phyloP scores from a whole-genome alignment of 2,797 vertebrate genomes.

The Semaprochilodus insignis region DNA sequence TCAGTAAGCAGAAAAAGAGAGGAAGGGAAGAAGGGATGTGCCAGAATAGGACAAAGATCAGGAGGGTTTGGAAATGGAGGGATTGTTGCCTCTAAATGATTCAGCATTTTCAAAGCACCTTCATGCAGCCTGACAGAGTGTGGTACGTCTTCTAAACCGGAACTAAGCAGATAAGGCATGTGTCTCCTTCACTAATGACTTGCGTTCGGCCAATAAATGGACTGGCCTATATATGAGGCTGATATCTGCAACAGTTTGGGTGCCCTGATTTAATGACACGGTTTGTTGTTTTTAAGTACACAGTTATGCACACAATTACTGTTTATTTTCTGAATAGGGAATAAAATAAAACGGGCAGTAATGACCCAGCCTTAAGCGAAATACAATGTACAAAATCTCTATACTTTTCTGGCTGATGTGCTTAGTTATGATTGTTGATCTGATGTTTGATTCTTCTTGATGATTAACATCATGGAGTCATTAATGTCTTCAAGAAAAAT shows the following conservation, averaged over 20 bases:
- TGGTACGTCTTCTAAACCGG: conserved; percentile 15
- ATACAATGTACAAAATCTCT: too few species aligned
- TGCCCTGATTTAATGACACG: too few species aligned
- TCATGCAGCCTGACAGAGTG: conserved; percentile 20
- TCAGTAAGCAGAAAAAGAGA: conserved; percentile 17
- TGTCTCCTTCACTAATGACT: too few species aligned
- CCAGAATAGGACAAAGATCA: conserved; percentile 21
- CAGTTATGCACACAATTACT: not conserved
- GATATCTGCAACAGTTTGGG: not conserved
- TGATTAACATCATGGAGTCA: too few species aligned
- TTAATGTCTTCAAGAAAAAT: too few species aligned
- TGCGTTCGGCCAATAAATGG: too few species aligned
- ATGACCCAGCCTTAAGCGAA: too few species aligned
- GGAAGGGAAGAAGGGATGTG: conserved; percentile 18
- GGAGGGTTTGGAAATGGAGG: conserved; percentile 10
- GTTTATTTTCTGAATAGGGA: not conserved
- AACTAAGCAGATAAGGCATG: not conserved
- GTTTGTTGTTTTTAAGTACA: not conserved
- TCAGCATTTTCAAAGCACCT: conserved; percentile 51
- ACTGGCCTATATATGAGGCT: too few species aligned
- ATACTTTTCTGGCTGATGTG: too few species aligned
- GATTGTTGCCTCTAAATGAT: conserved; percentile 45
- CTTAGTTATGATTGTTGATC: too few species aligned
- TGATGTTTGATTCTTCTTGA: too few species aligned
- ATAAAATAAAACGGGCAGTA: too few species aligned